Conservation (phyloP, 2,113 vertebrate species). For the Ardeotis arabs region DNA sequence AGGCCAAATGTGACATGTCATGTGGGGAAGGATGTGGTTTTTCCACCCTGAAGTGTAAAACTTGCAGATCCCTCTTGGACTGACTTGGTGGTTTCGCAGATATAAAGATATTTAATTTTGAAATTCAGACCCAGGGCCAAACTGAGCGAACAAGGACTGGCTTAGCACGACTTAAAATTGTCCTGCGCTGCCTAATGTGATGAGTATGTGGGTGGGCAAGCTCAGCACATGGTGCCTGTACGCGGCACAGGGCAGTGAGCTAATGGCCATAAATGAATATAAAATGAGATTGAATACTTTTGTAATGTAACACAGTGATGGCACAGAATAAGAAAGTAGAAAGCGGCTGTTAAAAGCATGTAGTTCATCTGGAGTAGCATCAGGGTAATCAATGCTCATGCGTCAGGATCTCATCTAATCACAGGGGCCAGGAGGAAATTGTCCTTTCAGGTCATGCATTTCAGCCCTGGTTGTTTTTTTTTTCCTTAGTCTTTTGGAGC, state of each 20-base stretch:
- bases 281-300: neutral
- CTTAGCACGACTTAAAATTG: neutral
- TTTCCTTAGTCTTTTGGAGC: neutral
- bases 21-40: neutral
- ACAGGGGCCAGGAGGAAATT: neutral
- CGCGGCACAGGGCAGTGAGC: neutral
- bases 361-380: neutral
- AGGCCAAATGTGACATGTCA: neutral
- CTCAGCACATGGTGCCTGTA: neutral
- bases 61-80: neutral
- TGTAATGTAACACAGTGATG: rapidly evolving
- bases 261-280: neutral
- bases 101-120: neutral
- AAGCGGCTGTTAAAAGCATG: neutral
- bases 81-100: too few species aligned
- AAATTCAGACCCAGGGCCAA: neutral
- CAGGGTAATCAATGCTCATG: neutral
- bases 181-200: neutral
- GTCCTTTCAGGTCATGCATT: neutral
- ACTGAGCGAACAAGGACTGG: rapidly evolving
- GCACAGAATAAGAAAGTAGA: neutral
- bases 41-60: neutral
- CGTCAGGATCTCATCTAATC: neutral
- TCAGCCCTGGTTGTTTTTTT: neutral
- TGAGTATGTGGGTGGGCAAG: neutral